Evolutionary conservation across 2,113 vertebrate genomes (phyloP).

Genomic region (Martes martes): DNA sequence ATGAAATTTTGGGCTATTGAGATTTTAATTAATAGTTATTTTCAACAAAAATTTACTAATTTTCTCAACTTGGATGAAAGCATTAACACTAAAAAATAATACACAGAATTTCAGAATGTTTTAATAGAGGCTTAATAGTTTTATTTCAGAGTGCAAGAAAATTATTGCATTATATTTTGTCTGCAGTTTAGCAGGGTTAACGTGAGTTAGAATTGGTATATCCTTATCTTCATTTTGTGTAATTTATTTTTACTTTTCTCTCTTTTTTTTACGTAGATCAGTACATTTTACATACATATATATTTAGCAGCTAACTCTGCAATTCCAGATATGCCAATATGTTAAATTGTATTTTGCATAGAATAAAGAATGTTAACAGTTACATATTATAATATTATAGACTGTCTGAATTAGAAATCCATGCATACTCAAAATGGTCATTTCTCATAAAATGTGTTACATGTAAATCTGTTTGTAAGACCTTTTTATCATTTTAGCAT

Average conservation of each 20-base stretch:
- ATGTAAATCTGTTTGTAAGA: neutral
- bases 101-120: neutral
- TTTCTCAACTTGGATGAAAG: conserved; percentile 37
- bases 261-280: conserved; percentile 5
- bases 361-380: conserved; percentile 6
- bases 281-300: neutral
- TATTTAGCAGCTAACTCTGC: neutral
- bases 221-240: neutral
- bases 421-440: neutral
- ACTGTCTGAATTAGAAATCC: neutral
- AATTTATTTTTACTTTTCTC: neutral
- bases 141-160: neutral
- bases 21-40: conserved; percentile 4
- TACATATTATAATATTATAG: neutral
- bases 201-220: neutral
- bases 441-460: neutral
- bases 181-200: neutral
- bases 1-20: neutral
- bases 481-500: conserved; percentile 2
- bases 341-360: neutral
- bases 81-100: neutral
- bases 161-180: neutral
- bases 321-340: neutral
- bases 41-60: conserved; percentile 36
- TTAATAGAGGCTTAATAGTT: neutral